Conservation (phyloP, 2,113 vertebrate genomes). For the Vidua chalybeata region DNA sequence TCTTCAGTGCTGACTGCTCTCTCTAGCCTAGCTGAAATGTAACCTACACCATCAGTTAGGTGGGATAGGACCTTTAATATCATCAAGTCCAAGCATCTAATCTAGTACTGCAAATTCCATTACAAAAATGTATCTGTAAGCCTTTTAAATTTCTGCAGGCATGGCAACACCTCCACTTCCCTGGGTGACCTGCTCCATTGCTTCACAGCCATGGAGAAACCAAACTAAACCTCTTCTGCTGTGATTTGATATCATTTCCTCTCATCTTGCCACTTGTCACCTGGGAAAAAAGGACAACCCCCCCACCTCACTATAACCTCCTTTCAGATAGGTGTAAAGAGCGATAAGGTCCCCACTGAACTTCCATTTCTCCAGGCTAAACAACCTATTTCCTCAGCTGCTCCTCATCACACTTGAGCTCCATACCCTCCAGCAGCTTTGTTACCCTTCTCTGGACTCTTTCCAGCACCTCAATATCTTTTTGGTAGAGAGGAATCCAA, state of each 20-base stretch:
- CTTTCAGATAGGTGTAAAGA: neutral
- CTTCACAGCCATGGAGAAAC: neutral
- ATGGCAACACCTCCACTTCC: neutral
- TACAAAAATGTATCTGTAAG: neutral
- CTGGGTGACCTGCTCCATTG: neutral
- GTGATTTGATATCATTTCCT: neutral
- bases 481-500: neutral
- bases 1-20: neutral
- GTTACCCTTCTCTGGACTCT: neutral
- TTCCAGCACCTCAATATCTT: neutral
- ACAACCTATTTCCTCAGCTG: neutral
- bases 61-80: neutral
- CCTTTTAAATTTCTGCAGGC: neutral
- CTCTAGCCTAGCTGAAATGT: neutral
- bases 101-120: neutral
- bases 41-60: neutral
- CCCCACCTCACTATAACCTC: neutral
- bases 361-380: neutral
- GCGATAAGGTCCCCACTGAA: neutral
- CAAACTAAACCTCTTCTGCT: neutral
- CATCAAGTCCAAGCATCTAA: neutral
- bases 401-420: neutral
- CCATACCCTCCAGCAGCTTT: neutral
- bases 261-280: neutral
- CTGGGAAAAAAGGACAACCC: neutral